Evolutionary conservation across 2,113 vertebrate species (phyloP).

Genomic region (Brachyhypopomus gauderio): DNA sequence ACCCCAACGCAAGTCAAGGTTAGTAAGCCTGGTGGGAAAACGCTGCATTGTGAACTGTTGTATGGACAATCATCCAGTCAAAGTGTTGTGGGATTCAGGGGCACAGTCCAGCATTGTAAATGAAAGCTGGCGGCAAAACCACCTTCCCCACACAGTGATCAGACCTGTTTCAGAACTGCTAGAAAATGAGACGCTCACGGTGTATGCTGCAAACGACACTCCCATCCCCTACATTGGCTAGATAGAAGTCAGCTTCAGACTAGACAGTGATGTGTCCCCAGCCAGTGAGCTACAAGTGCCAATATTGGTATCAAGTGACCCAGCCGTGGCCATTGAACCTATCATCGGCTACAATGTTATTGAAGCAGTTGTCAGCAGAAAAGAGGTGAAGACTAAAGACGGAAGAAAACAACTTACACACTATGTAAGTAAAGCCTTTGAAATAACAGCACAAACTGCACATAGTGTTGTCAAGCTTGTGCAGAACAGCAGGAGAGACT

Average conservation of each 20-base stretch:
- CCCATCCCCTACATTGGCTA: slow-evolving; percentile 34
- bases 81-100: slow-evolving; percentile 36
- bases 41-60: slow-evolving; percentile 27
- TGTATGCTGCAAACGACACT: slow-evolving; percentile 23
- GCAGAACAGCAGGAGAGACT: too few relatives aligned
- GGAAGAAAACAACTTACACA: slow-evolving; percentile 14
- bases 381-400: neutral
- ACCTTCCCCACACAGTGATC: slow-evolving; percentile 20
- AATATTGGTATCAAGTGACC: slow-evolving; percentile 37
- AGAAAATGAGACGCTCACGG: slow-evolving; percentile 22
- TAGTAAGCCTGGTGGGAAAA: slow-evolving; percentile 25
- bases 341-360: slow-evolving; percentile 46
- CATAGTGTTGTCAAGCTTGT: too few relatives aligned
- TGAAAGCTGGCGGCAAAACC: slow-evolving; percentile 7
- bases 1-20: slow-evolving; percentile 9
- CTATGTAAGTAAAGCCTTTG: neutral
- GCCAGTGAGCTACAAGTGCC: slow-evolving; percentile 25
- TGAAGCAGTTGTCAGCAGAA: neutral
- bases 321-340: slow-evolving; percentile 30
- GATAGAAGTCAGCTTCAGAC: slow-evolving; percentile 33
- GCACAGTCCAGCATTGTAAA: slow-evolving; percentile 45
- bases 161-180: slow-evolving; percentile 31
- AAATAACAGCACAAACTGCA: too few relatives aligned
- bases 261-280: neutral
- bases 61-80: slow-evolving; percentile 24